Base-by-base conservation (phyloP, 53 echinoderm and acorn worm species). In the Echinarachnius parma region DNA sequence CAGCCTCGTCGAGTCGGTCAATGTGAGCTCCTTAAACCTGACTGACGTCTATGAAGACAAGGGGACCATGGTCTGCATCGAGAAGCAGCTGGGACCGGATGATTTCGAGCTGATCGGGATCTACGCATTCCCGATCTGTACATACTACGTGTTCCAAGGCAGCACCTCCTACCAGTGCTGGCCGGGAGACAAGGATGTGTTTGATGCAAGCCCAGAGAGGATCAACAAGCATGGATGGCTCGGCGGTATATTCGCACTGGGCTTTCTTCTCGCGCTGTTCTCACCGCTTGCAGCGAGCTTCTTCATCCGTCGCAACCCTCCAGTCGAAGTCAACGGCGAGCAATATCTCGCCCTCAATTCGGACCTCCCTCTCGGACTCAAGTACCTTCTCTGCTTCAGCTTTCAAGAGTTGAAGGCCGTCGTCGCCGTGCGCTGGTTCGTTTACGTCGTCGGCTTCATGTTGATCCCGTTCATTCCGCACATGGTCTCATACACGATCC, bases 321-420 rank as follows among this genome's bases (percentile, higher is more conserved):
- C 79, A 3, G 46, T 64, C 26, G 21, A 3, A 82, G 74, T 28
- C 24, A 27, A 31, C 31, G 48, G n/a, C 31, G 59, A 29, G 50
- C 50, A 30, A 29, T 70, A 27, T 19, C 36, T 94, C 28, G 86
- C 78, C 19, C 53, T 94, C 22, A 77, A 77, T 24, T 75, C 94
- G 29, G 94, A 94, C 60, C 68, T 94, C 3, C 90, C 94, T 3
- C 81, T 90, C 24, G 94, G 94, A 56, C 78, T 87, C 0, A 94
- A 94, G 37, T 90, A 90, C 77, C 75, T 80, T 4, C 30, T 90
- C 0, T 90, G 82, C 45, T 90, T 84, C 71, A 62, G 84, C 39
- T 77, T 53, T n/a, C 77, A 78, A 15, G 68, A 87, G 45, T 65
- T 68, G 19, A 65, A 28, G 5, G 46, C 55, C 21, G 46, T 92